phyloP scores from a whole-genome alignment of 2,113 vertebrate species.

The Terrapene triunguis region DNA sequence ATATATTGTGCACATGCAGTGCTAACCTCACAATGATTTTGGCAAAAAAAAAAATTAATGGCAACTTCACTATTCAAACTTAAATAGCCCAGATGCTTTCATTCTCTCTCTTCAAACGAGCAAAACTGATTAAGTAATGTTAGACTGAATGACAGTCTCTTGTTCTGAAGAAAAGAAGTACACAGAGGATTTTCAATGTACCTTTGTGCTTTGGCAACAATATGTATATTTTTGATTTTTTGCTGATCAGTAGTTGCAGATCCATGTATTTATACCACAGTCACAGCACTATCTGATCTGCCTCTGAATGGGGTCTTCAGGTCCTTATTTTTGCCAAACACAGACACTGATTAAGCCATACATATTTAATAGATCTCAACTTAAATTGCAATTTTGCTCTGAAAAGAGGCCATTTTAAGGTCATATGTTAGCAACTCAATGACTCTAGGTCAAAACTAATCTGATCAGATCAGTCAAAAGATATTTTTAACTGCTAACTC shows the following conservation, averaged over 20 bases:
- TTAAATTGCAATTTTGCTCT: neutral
- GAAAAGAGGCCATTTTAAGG: neutral
- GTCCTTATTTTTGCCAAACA: neutral
- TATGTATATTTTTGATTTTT: neutral
- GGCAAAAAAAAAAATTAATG: neutral
- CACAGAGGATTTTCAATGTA: no score
- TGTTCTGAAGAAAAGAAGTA: neutral
- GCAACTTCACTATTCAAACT: neutral
- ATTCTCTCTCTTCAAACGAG: neutral
- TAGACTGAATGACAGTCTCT: no score
- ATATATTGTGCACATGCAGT: neutral
- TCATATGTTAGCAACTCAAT: neutral
- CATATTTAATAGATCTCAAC: neutral
- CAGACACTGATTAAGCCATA: neutral
- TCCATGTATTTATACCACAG: no score
- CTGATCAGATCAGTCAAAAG: neutral
- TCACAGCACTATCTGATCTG: neutral
- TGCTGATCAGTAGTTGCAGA: neutral
- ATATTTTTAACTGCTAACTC: neutral
- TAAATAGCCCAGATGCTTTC: neutral
- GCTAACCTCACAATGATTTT: neutral
- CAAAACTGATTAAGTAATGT: no score
- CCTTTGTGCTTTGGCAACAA: neutral
- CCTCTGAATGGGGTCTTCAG: neutral
- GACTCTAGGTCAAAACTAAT: neutral